A percentile compares a stretch with the other conserved stretches of the same genome.
These are phyloP conservation scores for Bicyclus anynana DNA, from an alignment of 1,140 invertebrate species.

Conservation along the genomic window DNA sequence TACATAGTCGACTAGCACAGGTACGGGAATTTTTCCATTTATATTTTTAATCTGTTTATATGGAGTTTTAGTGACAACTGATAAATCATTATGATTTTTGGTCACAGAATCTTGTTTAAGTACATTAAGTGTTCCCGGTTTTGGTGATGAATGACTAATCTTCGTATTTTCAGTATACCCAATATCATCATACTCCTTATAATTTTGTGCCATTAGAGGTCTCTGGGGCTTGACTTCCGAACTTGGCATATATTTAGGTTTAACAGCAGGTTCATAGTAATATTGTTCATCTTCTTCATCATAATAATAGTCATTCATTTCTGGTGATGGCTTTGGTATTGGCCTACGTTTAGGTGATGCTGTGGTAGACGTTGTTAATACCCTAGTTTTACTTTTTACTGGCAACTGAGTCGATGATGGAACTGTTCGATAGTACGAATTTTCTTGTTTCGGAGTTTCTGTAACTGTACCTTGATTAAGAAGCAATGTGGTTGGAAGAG, in stretches of 20 bases:
- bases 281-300: constrained; percentile 75
- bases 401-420: constrained; percentile 31
- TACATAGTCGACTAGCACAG: constrained; percentile 42
- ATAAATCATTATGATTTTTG: constrained; percentile 63
- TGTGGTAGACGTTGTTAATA: constrained; percentile 39
- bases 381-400: constrained; percentile 21
- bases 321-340: constrained; percentile 74
- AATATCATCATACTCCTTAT: constrained; percentile 71
- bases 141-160: constrained; percentile 22
- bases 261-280: constrained; percentile 77
- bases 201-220: constrained; percentile 73
- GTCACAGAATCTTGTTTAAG: constrained; percentile 42
- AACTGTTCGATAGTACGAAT: constrained; percentile 38
- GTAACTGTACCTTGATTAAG: constrained; percentile 36
- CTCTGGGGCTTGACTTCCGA: constrained; percentile 76
- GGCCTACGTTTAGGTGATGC: constrained; percentile 55
- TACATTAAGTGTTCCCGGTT: constrained; percentile 37
- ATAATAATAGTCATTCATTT: constrained; percentile 77
- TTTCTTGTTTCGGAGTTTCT: constrained; percentile 35
- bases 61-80: constrained; percentile 52
- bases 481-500: constrained; percentile 35
- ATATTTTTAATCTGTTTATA: constrained; percentile 46
- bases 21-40: constrained; percentile 49
- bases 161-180: constrained; percentile 27
- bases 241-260: constrained; percentile 80